Evolutionary conservation across 2,888 invertebrate genomes (phyloP), one percentile per base, ranked within the genome.

Genomic region (Apamea crenata): DNA sequence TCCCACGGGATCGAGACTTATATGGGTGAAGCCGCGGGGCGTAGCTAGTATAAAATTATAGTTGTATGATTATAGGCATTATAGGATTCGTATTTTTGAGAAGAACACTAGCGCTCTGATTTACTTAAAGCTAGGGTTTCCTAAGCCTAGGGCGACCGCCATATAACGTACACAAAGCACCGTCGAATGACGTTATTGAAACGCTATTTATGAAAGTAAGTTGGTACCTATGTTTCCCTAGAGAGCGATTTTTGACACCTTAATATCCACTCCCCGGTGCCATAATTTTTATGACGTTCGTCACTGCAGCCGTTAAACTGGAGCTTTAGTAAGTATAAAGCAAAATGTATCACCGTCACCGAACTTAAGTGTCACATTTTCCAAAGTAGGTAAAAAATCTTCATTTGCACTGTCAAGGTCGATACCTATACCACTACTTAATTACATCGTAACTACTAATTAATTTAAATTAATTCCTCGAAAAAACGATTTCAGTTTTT

Each of bases 391-490:
- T 44, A 79, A 74, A 72, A 14, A n/a, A 36, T 25, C 32, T 68
- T 40, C 16, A 72, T 73, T 75, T 21, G 18, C 74, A 69, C 40
- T 63, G n/a, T 69, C 74, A 83, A 85, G 84, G 72, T 83, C 66
- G 8, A 18, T 29, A 74, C 18, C 18, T 10, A 72, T 44, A 70
- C n/a, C 36, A 59, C 44, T 80, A n/a, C n/a, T n/a, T n/a, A 76
- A 74, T 77, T 68, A 83, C 71, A 72, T 40, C 25, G 74, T 77
- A 40, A 50, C n/a, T 21, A 29, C 69, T 71, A 87, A 85, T 87
- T 80, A 63, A 85, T 85, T 74, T n/a, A 73, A 85, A 85, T 75
- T 6, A 73, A 85, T 78, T 86, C 82, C 18, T 36, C 32, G 65
- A 66, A 72, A 79, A 79, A 76, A 61, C n/a, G 44, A 65, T 40